Percentiles rank a stretch among this genome's conserved stretches.
phyloP scores from a whole-genome alignment of 2,888 invertebrate species.

The Thysanoteuthis rhombus region DNA sequence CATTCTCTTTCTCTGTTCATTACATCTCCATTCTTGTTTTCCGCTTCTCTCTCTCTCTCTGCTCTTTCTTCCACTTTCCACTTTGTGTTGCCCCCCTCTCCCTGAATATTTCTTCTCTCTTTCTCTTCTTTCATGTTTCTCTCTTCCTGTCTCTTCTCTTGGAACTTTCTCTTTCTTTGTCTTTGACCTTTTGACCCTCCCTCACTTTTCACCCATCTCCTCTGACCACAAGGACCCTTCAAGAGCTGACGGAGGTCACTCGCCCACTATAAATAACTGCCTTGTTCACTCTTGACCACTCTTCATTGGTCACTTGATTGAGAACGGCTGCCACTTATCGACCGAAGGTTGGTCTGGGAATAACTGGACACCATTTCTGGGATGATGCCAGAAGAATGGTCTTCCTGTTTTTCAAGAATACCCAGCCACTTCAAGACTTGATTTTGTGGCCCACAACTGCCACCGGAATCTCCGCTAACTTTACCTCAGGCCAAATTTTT shows the following conservation, averaged over 20 bases:
- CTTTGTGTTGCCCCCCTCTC: too few relatives aligned
- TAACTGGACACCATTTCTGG: neutral
- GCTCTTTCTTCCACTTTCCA: neutral
- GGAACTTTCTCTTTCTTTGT: neutral
- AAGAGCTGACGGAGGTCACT: neutral
- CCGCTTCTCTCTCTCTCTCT: neutral
- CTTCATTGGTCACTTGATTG: conserved; percentile 12
- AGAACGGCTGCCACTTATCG: neutral
- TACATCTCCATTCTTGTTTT: neutral
- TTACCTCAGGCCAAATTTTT: neutral
- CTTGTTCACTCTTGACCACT: neutral
- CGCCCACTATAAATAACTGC: neutral
- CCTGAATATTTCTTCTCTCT: neutral
- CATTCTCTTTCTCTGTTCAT: neutral
- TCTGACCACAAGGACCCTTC: neutral
- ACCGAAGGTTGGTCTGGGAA: neutral
- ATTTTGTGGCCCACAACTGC: neutral
- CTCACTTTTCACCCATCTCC: neutral
- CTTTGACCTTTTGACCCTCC: too few relatives aligned
- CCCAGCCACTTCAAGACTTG: neutral
- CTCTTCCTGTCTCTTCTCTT: too few relatives aligned
- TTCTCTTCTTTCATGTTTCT: neutral
- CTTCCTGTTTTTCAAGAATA: neutral
- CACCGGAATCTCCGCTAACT: neutral
- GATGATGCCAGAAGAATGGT: neutral